A percentile compares a stretch with the other conserved stretches of the same genome.
phyloP scores from a whole-genome alignment of 2,797 vertebrate species.

The Sebastes iracundus region DNA sequence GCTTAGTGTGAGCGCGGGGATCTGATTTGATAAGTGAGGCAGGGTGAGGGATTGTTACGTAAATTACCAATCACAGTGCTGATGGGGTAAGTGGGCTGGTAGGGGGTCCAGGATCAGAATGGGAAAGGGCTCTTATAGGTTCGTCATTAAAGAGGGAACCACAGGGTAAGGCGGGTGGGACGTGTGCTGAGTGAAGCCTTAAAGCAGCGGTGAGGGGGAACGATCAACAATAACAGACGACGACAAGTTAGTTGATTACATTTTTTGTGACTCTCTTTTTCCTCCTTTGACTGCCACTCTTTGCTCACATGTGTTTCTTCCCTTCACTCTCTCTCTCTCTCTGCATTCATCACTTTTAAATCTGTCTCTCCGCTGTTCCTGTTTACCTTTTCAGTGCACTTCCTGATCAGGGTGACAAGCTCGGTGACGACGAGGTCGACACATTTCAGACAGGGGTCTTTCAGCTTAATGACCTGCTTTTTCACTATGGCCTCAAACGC shows the following conservation, averaged over 20 bases:
- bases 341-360: not conserved
- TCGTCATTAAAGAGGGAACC: constrained; percentile 14
- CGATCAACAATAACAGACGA: constrained; percentile 26
- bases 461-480: constrained; percentile 94
- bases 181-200: constrained; percentile 38
- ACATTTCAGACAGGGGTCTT: constrained; percentile 94
- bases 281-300: not conserved
- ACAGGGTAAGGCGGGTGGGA: not conserved
- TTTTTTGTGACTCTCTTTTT: not conserved
- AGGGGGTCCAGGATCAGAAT: constrained; percentile 24
- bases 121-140: not conserved
- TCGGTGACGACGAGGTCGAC: constrained; percentile 93
- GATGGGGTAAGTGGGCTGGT: constrained; percentile 24
- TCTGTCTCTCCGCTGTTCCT: constrained; percentile 13
- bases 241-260: constrained; percentile 38
- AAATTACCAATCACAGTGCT: constrained; percentile 24
- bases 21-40: constrained; percentile 37
- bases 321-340: not conserved
- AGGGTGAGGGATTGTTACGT: constrained; percentile 25
- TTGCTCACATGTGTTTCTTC: not conserved
- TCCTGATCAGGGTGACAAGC: constrained; percentile 90
- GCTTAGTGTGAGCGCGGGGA: constrained; percentile 13
- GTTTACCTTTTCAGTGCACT: constrained; percentile 91
- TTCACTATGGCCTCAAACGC: constrained; percentile 96
- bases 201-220: constrained; percentile 27